Evolutionary conservation across 1,140 invertebrate species (phyloP).

Genomic region (Calephelis nemesis): DNA sequence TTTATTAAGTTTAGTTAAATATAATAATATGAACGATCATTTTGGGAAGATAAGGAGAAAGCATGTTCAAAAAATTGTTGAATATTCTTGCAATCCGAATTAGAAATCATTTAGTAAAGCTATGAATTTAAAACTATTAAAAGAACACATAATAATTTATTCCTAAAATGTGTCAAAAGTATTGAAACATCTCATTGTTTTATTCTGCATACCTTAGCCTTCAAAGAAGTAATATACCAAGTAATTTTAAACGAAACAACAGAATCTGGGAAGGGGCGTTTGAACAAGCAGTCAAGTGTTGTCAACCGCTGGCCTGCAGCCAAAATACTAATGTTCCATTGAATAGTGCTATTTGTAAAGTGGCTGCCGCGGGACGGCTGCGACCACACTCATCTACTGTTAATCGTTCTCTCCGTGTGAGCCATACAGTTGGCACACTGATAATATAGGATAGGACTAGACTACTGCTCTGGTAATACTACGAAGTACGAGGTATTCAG

Average conservation of each 20-base stretch:
- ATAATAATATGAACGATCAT: too few relatives aligned
- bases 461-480: too few relatives aligned
- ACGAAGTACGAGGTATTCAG: too few relatives aligned
- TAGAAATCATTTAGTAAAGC: too few relatives aligned
- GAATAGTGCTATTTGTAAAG: conserved; percentile 71
- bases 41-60: too few relatives aligned
- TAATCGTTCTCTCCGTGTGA: conserved; percentile 6
- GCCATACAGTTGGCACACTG: conserved; percentile 4
- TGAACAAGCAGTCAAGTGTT: conserved; percentile 52
- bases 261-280: conserved; percentile 22
- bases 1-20: too few relatives aligned
- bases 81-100: too few relatives aligned
- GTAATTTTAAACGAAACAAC: conserved; percentile 33
- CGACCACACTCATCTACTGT: conserved; percentile 5
- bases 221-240: conserved; percentile 21
- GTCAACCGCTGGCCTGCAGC: conserved; percentile 53
- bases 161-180: not conserved
- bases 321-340: conserved; percentile 78
- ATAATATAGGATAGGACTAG: too few relatives aligned
- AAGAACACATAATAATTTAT: too few relatives aligned
- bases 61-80: too few relatives aligned
- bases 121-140: too few relatives aligned
- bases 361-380: conserved; percentile 17
- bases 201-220: conserved; percentile 11
- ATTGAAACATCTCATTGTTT: conserved; percentile 11